Evolutionary conservation across 2,113 vertebrate species (phyloP).

Genomic region (Leptosomus discolor): DNA sequence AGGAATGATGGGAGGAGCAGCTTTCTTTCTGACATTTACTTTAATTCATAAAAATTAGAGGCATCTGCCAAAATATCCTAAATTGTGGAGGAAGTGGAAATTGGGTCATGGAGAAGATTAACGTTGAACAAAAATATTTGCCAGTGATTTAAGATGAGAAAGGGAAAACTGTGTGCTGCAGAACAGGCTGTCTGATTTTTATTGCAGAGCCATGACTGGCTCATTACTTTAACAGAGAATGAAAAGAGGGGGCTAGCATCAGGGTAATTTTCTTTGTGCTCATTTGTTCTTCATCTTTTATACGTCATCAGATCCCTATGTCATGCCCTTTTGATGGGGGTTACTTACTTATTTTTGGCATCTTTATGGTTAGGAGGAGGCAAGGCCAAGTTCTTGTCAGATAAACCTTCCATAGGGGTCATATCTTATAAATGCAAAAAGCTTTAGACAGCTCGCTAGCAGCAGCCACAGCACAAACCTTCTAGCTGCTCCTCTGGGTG

Average conservation of each 20-base stretch:
- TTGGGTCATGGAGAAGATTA: slow-evolving; percentile 36
- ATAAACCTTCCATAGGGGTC: background rate
- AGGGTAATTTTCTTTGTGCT: background rate
- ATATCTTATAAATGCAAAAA: background rate
- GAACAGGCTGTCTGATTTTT: background rate
- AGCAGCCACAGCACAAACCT: background rate
- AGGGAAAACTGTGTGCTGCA: background rate
- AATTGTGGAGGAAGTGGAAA: slow-evolving; percentile 49
- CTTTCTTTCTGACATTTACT: slow-evolving; percentile 42
- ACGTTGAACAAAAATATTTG: slow-evolving; percentile 22
- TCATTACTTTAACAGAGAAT: background rate
- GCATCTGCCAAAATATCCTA: slow-evolving; percentile 31
- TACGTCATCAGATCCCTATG: fast-evolving
- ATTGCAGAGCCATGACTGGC: background rate
- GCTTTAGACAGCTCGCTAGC: background rate
- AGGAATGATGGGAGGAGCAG: background rate
- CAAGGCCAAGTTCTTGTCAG: background rate
- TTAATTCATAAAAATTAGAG: slow-evolving; percentile 64
- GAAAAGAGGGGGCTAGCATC: background rate
- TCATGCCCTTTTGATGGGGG: background rate
- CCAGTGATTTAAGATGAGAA: slow-evolving; percentile 11
- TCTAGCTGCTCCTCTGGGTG: background rate
- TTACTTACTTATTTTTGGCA: background rate
- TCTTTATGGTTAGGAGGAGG: background rate
- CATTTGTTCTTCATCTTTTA: background rate